Evolutionary conservation across 2,797 vertebrate genomes (phyloP).

Genomic region (Urocyon cinereoargenteus): DNA sequence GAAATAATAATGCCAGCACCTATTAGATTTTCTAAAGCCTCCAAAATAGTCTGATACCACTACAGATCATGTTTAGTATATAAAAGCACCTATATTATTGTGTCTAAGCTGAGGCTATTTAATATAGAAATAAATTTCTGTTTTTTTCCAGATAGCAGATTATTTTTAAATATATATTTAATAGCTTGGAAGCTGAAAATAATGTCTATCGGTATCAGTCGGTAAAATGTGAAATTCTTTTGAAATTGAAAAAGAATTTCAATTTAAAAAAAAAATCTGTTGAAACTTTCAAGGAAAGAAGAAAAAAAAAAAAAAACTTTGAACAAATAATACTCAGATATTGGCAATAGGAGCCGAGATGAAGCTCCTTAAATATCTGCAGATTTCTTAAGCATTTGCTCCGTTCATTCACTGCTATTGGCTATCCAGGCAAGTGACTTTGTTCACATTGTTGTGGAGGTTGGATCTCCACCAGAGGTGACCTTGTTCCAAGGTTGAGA

Average conservation of each 20-base stretch:
- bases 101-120: not conserved
- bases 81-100: not conserved
- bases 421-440: not conserved
- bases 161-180: not conserved
- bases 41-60: not conserved
- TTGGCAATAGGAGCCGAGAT: not conserved
- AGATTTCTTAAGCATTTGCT: not conserved
- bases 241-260: not conserved
- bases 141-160: not conserved
- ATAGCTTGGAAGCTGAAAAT: not conserved
- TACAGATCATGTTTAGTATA: fast-evolving
- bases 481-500: slow-evolving; percentile 51
- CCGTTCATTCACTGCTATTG: not conserved
- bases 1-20: fast-evolving
- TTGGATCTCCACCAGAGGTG: not conserved
- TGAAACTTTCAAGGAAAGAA: slow-evolving; percentile 14
- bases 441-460: not conserved
- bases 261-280: not conserved
- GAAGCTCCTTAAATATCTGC: not conserved
- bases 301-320: not conserved
- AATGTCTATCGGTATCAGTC: not conserved
- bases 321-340: not conserved
- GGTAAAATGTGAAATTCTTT: not conserved
- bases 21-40: not conserved
- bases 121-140: not conserved